These are phyloP conservation scores for Hypotaenidia philippensis DNA, from an alignment of 2,797 vertebrate species.

Conservation along the genomic window DNA sequence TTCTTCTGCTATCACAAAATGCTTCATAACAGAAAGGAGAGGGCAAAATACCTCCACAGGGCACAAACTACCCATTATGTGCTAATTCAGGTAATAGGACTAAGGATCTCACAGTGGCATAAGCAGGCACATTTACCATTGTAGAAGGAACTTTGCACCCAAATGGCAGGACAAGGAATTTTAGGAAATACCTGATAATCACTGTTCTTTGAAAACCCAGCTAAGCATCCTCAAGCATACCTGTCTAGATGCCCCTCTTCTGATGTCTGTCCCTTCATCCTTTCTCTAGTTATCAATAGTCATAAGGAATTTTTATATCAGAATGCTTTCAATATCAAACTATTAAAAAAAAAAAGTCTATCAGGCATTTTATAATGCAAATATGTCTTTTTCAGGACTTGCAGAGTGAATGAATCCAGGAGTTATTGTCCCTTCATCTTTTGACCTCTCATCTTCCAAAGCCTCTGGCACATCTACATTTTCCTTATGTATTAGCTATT, in stretches of 20 bases:
- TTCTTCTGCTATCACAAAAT: neutral
- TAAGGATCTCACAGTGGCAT: neutral
- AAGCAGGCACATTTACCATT: neutral
- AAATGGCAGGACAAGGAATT: neutral
- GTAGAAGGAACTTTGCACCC: neutral
- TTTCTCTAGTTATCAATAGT: neutral
- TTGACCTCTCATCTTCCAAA: slow-evolving; percentile 51
- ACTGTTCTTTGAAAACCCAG: neutral
- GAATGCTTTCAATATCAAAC: neutral
- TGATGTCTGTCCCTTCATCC: neutral
- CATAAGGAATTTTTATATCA: neutral
- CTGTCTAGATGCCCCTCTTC: neutral
- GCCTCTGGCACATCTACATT: slow-evolving; percentile 43
- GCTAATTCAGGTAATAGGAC: neutral
- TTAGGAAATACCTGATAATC: neutral
- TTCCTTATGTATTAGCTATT: slow-evolving; percentile 43
- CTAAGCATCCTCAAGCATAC: neutral
- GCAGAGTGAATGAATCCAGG: slow-evolving; percentile 34
- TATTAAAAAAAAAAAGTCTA: neutral
- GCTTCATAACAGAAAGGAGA: neutral
- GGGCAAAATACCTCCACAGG: neutral
- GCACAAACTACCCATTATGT: neutral
- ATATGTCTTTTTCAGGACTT: slow-evolving; percentile 20
- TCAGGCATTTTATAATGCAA: slow-evolving; percentile 38
- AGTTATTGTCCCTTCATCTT: slow-evolving; percentile 59